Base-by-base conservation (phyloP, 2,888 invertebrate species). In the Euclidia mi region DNA sequence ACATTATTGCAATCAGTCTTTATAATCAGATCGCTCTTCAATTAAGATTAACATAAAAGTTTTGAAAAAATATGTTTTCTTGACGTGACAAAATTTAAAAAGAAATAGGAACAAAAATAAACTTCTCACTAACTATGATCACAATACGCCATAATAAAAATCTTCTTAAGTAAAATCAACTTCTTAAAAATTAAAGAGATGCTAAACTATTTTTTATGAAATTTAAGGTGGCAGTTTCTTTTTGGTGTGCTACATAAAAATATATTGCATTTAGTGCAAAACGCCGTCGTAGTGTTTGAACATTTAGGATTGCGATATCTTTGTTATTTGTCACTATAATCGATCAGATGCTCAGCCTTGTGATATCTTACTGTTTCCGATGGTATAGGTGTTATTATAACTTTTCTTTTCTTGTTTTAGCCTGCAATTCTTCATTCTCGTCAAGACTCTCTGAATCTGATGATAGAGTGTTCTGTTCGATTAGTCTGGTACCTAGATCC, bases 341-440 rank as follows among this genome's bases (percentile, higher is more conserved):
- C 29, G 10, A 29, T 10, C 9, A 29, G 29, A 29, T 29, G 29
- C 9, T 29, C 32, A 11, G 32, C 32, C 12, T 32, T 32, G 11
- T 32, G 32, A 11, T 32, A 12, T 11, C 32, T n/a, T 32, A n/a
- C 11, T 2, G 3, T 12, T 32, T 32, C 12, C n/a, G 12, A 11
- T 32, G 32, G 32, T 11, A 32, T 32, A 11, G 32, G 32, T 32
- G n/a, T 32, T 32, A 35, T 14, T 15, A 15, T 3, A 15, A 35
- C 35, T 18, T 40, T 40, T 4, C 38, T 17, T 20, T 40, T 18
- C 11, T 40, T 40, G 17, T 40, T 7, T 40, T 18, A 18, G 38
- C 17, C 20, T 20, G 20, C n/a, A 40, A 18, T n/a, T 40, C 20
- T 18, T 40, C n/a, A 20, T 11, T 6, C 20, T 40, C 20, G 2